Conservation (phyloP, 2,888 invertebrate genomes). For the Lepidocyrtinus sp. region DNA sequence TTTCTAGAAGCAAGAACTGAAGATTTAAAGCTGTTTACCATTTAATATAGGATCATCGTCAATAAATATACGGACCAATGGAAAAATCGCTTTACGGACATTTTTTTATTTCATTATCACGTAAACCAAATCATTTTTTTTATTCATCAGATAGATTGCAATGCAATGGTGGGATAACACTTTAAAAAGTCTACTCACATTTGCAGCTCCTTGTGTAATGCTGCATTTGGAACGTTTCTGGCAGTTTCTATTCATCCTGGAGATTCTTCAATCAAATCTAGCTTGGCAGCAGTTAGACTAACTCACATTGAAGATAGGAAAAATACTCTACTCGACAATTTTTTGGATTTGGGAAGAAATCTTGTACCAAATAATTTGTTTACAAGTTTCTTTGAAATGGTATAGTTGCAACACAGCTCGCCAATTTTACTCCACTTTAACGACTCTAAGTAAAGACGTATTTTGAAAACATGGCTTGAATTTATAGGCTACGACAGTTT, state of each 20-base stretch:
- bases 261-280: conserved; percentile 72
- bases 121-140: neutral
- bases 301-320: conserved; percentile 31
- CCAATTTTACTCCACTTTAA: too few relatives aligned
- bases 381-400: conserved; percentile 66
- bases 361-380: conserved; percentile 67
- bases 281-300: conserved; percentile 5
- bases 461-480: too few relatives aligned
- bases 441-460: too few relatives aligned
- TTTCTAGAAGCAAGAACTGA: too few relatives aligned
- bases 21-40: too few relatives aligned
- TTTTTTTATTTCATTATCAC: conserved; percentile 85
- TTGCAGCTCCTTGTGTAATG: conserved; percentile 81
- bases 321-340: conserved; percentile 80
- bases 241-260: conserved; percentile 86
- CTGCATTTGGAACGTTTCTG: conserved; percentile 82
- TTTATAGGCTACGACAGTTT: conserved; percentile 54
- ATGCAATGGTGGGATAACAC: too few relatives aligned
- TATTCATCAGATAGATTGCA: neutral
- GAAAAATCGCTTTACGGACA: conserved; percentile 86
- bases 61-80: conserved; percentile 88
- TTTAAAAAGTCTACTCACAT: neutral
- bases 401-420: too few relatives aligned
- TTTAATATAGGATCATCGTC: conserved; percentile 82
- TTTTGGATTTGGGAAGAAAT: conserved; percentile 90